Base-by-base conservation (phyloP, 1,140 invertebrate genomes). In the Drosophila ogumai region DNA sequence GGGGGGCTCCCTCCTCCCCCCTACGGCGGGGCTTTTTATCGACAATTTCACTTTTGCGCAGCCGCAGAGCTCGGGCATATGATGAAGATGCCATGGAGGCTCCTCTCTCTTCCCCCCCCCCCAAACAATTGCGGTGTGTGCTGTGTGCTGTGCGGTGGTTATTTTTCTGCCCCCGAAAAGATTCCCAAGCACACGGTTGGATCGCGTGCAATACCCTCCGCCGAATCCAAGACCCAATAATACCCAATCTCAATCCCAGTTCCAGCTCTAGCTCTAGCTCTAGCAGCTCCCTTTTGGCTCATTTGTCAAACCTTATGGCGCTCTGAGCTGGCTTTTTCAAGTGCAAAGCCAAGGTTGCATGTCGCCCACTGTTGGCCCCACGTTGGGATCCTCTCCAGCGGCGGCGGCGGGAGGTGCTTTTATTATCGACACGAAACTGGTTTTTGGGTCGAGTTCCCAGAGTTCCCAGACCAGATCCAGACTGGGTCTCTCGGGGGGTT, bases 21-120 rank as follows among this genome's bases (percentile, higher is more conserved):
- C 19, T 0, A 28, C 5, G 12, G 32, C 25, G 10, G 31, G 32
- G 31, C 50, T 52, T 81, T 90, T 84, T 82, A 88, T 88, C 85
- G 85, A 88, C 85, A 88, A 90, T 88, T 88, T 88, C 85, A 88
- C 85, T 88, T 88, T 88, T 88, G 65, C 61, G 46, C 59, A 50
- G 82, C 75, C 82, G 32, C 65, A 72, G 46, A 69, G 44, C 36
- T 50, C 43, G 41, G n/a, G 32, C 28, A 68, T 13, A 68, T 13
- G 46, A 47, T 52, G 74, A 76, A 57, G 74, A 67, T 54, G 72
- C 49, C 36, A n/a, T 56, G 52, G 46, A 59, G 71, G 63, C 49
- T 49, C 25, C 32, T 25, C 59, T 6, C 43, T 73, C 56, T n/a
- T n/a, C n/a, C n/a, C n/a, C n/a, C n/a, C n/a, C n/a, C n/a, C n/a